Evolutionary conservation across 2,888 invertebrate species (phyloP).

Genomic region (Branchellion lobata): DNA sequence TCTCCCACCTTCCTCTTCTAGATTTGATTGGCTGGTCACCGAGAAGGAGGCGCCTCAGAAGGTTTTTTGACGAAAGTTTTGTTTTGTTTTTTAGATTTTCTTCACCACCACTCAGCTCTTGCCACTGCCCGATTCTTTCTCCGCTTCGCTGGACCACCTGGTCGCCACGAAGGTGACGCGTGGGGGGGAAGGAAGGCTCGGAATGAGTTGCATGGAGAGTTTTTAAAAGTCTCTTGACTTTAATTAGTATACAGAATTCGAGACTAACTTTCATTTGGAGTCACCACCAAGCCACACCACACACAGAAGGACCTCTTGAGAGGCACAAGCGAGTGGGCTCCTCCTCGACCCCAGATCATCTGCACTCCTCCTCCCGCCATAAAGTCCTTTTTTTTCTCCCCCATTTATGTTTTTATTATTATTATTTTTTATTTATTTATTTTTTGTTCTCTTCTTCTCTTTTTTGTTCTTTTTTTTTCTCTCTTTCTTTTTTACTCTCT

Average conservation of each 20-base stretch:
- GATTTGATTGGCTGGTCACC: constrained; percentile 77
- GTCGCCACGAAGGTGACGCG: constrained; percentile 63
- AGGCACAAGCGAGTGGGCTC: constrained; percentile 80
- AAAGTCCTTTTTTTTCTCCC: too few species aligned
- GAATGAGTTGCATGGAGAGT: too few species aligned
- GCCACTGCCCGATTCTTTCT: constrained; percentile 74
- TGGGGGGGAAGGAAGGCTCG: too few species aligned
- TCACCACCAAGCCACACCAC: constrained; percentile 47
- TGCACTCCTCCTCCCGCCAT: constrained; percentile 72
- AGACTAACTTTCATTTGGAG: too few species aligned
- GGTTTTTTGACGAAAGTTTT: constrained; percentile 55
- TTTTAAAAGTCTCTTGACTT: too few species aligned
- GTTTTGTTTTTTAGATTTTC: constrained; percentile 65
- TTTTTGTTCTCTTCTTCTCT: too few species aligned
- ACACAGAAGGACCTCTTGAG: constrained; percentile 66
- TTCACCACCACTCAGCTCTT: constrained; percentile 69
- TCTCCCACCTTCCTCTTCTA: constrained; percentile 74
- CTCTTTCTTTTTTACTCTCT: too few species aligned
- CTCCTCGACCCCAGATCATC: constrained; percentile 79
- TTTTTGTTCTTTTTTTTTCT: too few species aligned
- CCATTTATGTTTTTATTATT: too few species aligned
- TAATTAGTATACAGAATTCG: too few species aligned
- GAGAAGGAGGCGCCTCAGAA: constrained; percentile 76
- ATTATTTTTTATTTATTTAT: too few species aligned
- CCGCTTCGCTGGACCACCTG: constrained; percentile 71